Evolutionary conservation across 2,113 vertebrate genomes (phyloP), one percentile per base, ranked within the genome.

Genomic region (Takifugu flavidus): DNA sequence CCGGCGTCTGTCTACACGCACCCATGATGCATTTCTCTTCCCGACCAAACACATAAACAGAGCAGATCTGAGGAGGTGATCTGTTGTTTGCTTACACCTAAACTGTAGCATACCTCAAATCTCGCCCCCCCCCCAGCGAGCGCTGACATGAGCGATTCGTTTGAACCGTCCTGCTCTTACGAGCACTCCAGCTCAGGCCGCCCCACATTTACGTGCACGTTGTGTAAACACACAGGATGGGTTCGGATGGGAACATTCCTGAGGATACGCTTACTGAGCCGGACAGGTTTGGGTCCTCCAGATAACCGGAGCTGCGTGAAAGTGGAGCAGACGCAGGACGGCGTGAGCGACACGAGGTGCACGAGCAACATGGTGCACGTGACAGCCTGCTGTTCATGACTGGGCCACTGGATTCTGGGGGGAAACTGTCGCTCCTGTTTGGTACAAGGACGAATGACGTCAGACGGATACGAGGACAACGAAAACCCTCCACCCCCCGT

Each of bases 71-170:
- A 46, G 60, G 20, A 50, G 44, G 75, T 74, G 67, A 63, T 58
- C 52, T 69, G 29, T 63, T 43, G 59, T 53, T 50, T 81, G 53
- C 80, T 82, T 77, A 79, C 27, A 31, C 75, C 20, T 53, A 46
- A 68, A 73, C 60, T 61, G 74, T 75, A 62, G 77, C 75, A 72
- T 25, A 29, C 29, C 63, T 70, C 13, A 55, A 67, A 75, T 45
- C 52, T 49, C 26, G 62, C 69, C 55, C 53, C 67, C 39, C 56
- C 10, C 71, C 64, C 56, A 70, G 61, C 59, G 73, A 56, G 67
- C 51, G 25, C 63, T 59, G 79, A 78, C 78, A 73, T 68, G 75
- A 80, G 55, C 53, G 59, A 69, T 75, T 45, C 71, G 54, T 62
- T 50, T 56, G 20, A 63, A 39, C 27, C 54, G 54, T 65, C 58